Evolutionary conservation across 2,797 vertebrate genomes (phyloP), one percentile per base, ranked within the genome.

Genomic region (Serranus cabrilla): DNA sequence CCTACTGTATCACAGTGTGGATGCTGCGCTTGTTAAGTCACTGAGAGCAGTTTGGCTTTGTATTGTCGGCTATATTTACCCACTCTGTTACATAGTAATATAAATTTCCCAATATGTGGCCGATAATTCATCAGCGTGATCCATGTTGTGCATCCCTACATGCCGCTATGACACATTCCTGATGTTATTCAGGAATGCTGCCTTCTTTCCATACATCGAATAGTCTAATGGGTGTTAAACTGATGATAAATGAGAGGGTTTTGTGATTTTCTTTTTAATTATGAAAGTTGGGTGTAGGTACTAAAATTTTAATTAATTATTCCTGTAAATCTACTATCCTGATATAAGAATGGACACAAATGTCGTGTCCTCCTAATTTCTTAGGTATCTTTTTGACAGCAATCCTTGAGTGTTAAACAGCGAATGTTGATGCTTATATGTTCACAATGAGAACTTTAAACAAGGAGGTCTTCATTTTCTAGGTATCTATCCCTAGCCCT

Each of bases 221-320:
- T 27, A 40, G 18, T 11, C 1, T 27, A 27, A 57, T 20, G 43
- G 42, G n/a, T 39, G 47, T 67, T 10, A 50, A 69, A 7, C 16
- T 54, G 7, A 54, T 25, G 12, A n/a, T 37, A 20, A 60, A 23
- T 65, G 12, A 50, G 13, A 8, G 27, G n/a, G 9, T 52, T 31
- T 64, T 17, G 45, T 25, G 25, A 51, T 66, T 61, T 20, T 14
- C 67, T 60, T 56, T 18, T 39, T 43, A 8, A 31, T n/a, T 34
- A 34, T 34, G 7, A 34, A 17, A 13, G 1, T 54, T 59, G 0
- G 40, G 7, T 72, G 17, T 47, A 58, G 56, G 56, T 60, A 37
- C 39, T 57, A 20, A 49, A 2, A 34, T 70, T 61, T 51, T 21
- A 27, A 9, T 3, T 1, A 18, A 11, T 56, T 56, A 8, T 23